Evolutionary conservation across 64 coral and sea anemone species (phyloP).

Genomic region (Hydrozoanthus tunicans): DNA sequence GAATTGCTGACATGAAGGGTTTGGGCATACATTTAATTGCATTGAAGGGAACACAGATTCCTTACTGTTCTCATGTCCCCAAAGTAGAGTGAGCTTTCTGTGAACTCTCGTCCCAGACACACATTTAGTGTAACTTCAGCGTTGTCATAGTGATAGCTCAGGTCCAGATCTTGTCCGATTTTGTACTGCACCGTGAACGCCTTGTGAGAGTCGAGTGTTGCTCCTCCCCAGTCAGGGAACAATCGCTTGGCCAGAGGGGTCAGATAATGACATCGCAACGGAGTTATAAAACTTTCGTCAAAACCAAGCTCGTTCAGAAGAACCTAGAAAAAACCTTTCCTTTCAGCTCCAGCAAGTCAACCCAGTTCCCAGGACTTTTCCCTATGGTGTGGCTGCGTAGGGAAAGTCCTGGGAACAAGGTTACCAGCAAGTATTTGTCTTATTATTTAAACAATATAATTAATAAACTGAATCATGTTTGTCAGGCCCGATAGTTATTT

Average conservation of each 20-base stretch:
- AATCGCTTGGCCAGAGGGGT: conserved; percentile 74
- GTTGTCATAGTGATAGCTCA: conserved; percentile 98
- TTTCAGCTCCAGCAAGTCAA: not conserved
- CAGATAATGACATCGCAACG: conserved; percentile 74
- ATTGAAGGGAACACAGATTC: no score
- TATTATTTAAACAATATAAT: no score
- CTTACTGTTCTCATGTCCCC: conserved; percentile 94
- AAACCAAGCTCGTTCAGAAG: conserved; percentile 93
- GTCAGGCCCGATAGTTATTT: no score
- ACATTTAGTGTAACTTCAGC: conserved; percentile 95
- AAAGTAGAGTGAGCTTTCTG: conserved; percentile 86
- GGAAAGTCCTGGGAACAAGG: no score
- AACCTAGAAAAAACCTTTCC: conserved; percentile 47
- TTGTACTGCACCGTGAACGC: conserved; percentile 98
- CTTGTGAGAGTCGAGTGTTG: conserved; percentile 88
- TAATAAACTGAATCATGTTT: no score
- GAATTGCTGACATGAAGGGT: no score
- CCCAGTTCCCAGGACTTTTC: not conserved
- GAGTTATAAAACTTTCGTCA: conserved; percentile 73
- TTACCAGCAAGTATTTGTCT: no score
- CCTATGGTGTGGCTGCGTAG: no score
- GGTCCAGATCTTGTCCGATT: conserved; percentile 81
- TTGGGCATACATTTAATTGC: not conserved
- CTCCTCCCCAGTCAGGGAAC: conserved; percentile 82
- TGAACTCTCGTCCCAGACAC: conserved; percentile 83